A percentile compares a stretch with the other conserved stretches of the same genome.
Conservation (phyloP, 2,113 vertebrate species). For the Otus sunia region DNA sequence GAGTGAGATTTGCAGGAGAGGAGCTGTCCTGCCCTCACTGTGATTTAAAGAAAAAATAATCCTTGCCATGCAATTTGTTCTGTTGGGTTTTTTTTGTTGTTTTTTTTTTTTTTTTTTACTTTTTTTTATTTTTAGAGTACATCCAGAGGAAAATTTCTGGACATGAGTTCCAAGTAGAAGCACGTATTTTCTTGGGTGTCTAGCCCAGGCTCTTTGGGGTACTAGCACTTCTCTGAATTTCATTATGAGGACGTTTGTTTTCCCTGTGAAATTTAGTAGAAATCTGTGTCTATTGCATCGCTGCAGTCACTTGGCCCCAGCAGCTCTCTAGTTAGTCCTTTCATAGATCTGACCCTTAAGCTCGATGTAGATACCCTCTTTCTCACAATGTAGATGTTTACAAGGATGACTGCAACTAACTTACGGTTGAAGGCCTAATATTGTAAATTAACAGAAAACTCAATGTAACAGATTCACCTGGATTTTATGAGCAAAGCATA, state of each 20-base stretch:
- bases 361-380: background rate
- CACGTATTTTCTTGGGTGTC: background rate
- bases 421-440: background rate
- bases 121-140: background rate
- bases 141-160: background rate
- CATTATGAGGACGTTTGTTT: background rate
- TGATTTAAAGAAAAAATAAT: background rate
- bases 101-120: background rate
- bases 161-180: background rate
- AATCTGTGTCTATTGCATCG: background rate
- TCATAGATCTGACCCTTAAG: background rate
- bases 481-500: background rate
- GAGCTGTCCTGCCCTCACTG: background rate
- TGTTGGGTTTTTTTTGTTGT: no score
- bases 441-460: background rate
- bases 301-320: background rate
- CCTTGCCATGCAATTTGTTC: background rate
- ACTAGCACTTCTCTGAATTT: background rate
- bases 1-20: background rate
- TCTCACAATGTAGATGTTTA: background rate
- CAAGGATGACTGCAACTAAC: background rate
- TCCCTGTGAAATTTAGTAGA: background rate
- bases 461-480: background rate
- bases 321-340: background rate
- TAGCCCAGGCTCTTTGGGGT: background rate